Base-by-base conservation (phyloP, 2,888 invertebrate species). In the Plagodis pulveraria region DNA sequence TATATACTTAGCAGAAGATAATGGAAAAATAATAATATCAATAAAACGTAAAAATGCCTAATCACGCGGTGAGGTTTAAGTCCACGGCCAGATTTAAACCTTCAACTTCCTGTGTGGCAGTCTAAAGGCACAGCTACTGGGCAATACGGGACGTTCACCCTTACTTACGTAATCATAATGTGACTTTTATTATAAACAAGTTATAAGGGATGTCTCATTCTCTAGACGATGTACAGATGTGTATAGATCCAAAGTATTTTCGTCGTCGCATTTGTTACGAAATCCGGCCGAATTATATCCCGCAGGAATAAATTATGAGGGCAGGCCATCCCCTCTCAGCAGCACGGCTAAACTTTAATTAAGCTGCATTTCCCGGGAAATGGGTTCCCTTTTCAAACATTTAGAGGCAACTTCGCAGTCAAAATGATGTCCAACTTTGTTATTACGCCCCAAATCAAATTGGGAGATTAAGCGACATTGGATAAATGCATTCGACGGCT, bases 221-320 rank as follows among this genome's bases (percentile, higher is more conserved):
- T 33, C 35, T 22, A 32, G 9, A 33, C 9, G 9, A 22, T 50
- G 46, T 71, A 68, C 67, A 67, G 65, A 69, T 77, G 73, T 70
- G 71, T 70, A 79, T 77, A 77, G 79, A 77, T 79, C 76, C 76
- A 77, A 77, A 83, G 79, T 77, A 81, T 83, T 85, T 81, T 79
- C 73, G 77, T 70, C 73, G 72, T 71, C 75, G 74, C 79, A 77
- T 84, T 86, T 84, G 86, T 84, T 83, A 81, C 84, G 81, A 86
- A 89, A 86, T 86, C 84, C 81, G 69, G 68, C 82, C 79, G 81
- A 87, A 87, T 87, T 84, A 88, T 88, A 86, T 82, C 80, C 84
- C 82, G 63, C 79, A 76, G 80, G 85, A 88, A 90, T 90, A 90
- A 89, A 89, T 90, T 88, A 89, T 89, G 83, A 87, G 82, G 76